Base-by-base conservation (phyloP, 1,140 invertebrate genomes). In the Wasmannia auropunctata region DNA sequence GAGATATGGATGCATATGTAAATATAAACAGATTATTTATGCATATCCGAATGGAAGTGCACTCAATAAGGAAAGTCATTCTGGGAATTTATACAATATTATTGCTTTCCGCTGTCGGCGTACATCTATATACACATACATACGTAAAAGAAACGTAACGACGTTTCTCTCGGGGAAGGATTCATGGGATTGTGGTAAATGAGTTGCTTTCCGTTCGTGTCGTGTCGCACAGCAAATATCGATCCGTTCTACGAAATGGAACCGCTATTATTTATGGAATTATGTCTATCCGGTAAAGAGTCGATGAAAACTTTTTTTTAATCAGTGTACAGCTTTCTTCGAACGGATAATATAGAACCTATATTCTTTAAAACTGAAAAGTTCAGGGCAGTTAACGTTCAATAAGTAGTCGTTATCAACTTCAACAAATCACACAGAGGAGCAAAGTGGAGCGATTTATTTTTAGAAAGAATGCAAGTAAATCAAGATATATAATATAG, bases 241-340 rank as follows among this genome's bases (percentile, higher is more conserved):
- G 79, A 83, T 74, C 51, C 37, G 14, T 80, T 80, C 31, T 11
- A 19, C n/a, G 40, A 25, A 69, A 34, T n/a, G 60, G 37, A 54
- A 22, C 25, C 25, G 19, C 70, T 74, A 65, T 83, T 72, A 81
- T 58, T 70, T 83, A 83, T 46, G 51, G 70, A 83, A 58, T 58
- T 72, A 58, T 43, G 40, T 51, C 46, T 5, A 40, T 46, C 31
- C 34, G 37, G 11, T 19, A 22, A 43, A 74, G 16, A 58, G 40
- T 54, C 51, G 69, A 83, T 83, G 43, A 46, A 34, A 83, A 86
- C 62, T 60, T 54, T 76, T 80, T 86, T 76, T 80, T 86, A 63
- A 80, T 67, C 37, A 69, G 22, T 22, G 19, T 40, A 34, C 14
- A 11, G 34, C 46, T 51, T 51, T 28, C 25, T 54, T 37, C 1